phyloP scores from a whole-genome alignment of 1,140 invertebrate species.

The Orius insidiosus region DNA sequence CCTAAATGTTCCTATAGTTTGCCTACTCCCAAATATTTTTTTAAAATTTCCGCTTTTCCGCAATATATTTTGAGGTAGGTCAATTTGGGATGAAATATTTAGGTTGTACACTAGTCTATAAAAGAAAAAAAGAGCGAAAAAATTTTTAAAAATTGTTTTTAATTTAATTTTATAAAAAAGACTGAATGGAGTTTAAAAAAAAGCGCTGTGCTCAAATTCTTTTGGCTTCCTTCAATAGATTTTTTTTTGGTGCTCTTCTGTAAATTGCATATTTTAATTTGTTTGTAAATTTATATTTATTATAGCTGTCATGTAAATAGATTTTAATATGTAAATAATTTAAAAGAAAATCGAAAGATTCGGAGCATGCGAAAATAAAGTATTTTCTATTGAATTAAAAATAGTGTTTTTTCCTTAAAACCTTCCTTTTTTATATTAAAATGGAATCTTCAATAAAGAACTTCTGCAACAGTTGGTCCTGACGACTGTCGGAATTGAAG shows the following conservation, averaged over 20 bases:
- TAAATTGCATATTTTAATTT: conserved; percentile 3
- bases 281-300: conserved; percentile 10
- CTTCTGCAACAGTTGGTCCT: too few relatives aligned
- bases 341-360: background rate
- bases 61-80: background rate
- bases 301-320: conserved; percentile 8
- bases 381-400: too few relatives aligned
- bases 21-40: background rate
- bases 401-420: background rate
- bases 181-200: background rate
- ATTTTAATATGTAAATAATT: conserved; percentile 7
- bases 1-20: conserved; percentile 6
- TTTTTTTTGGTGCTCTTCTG: conserved; percentile 9
- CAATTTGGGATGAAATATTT: background rate
- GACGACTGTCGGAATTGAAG: too few relatives aligned
- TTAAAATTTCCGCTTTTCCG: background rate
- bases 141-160: background rate
- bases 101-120: background rate
- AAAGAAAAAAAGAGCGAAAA: background rate
- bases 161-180: background rate
- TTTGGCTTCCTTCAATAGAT: conserved; percentile 9
- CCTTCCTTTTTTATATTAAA: too few relatives aligned
- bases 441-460: too few relatives aligned
- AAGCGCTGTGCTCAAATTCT: conserved; percentile 15
- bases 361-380: too few relatives aligned